Evolutionary conservation across 2,888 invertebrate species (phyloP).

Genomic region (Leptothorax acervorum): DNA sequence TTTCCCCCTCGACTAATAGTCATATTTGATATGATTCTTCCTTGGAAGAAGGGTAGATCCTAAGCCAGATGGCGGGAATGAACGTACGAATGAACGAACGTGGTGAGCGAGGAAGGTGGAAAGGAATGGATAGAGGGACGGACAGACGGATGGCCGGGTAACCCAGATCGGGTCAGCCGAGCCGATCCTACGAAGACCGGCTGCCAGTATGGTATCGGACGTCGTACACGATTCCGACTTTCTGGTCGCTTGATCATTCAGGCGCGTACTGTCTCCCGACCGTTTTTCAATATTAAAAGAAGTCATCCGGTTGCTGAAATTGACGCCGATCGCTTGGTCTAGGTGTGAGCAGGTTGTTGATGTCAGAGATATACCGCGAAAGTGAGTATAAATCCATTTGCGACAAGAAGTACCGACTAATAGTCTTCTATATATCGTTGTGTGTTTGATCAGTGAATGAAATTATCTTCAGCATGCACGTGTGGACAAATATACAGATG

Average conservation of each 20-base stretch:
- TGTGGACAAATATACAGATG: neutral
- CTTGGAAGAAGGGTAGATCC: slow-evolving; percentile 32
- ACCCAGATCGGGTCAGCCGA: slow-evolving; percentile 84
- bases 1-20: neutral
- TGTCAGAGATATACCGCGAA: slow-evolving; percentile 67
- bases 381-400: slow-evolving; percentile 68
- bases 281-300: slow-evolving; percentile 20
- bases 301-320: neutral
- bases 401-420: neutral
- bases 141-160: slow-evolving; percentile 85
- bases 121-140: slow-evolving; percentile 77
- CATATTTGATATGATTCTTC: neutral
- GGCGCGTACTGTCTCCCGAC: slow-evolving; percentile 28
- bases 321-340: neutral
- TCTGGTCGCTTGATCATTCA: slow-evolving; percentile 53
- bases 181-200: slow-evolving; percentile 80
- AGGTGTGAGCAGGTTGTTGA: slow-evolving; percentile 60
- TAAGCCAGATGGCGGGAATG: slow-evolving; percentile 67
- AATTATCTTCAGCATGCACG: neutral
- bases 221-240: slow-evolving; percentile 80
- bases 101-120: slow-evolving; percentile 65
- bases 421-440: neutral
- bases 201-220: slow-evolving; percentile 83
- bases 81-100: slow-evolving; percentile 77
- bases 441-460: neutral